Conservation (phyloP, 2,797 vertebrate genomes). For the Mormyrus proboscirostris region DNA sequence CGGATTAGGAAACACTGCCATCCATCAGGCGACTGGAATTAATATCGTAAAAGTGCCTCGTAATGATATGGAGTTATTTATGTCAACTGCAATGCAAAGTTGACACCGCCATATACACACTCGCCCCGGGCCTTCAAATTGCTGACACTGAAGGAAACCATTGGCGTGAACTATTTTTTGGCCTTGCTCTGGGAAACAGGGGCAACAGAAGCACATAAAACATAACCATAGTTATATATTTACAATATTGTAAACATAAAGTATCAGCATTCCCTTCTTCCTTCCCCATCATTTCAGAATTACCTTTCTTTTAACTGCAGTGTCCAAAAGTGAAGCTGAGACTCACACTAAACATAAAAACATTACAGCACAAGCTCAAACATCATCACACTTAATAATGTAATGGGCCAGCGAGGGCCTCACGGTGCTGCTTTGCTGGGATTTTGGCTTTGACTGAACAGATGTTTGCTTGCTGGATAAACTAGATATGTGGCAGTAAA, state of each 20-base stretch:
- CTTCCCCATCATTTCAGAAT: not conserved
- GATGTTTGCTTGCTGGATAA: conserved; percentile 21
- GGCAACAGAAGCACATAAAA: not conserved
- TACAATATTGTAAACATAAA: not conserved
- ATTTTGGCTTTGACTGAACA: not conserved
- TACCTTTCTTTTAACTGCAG: not conserved
- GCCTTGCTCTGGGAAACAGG: conserved; percentile 34
- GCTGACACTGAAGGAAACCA: conserved; percentile 59
- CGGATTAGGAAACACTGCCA: conserved; percentile 19
- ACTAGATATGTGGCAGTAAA: conserved; percentile 25
- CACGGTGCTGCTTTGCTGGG: not conserved
- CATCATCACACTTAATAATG: not conserved
- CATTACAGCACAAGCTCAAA: not conserved
- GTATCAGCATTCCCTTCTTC: not conserved
- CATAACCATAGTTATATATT: conserved; percentile 17
- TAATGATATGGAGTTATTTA: conserved; percentile 53
- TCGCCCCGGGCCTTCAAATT: conserved; percentile 54
- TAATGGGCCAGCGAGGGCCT: not conserved
- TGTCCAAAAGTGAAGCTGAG: not conserved
- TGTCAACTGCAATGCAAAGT: conserved; percentile 43
- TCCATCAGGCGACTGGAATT: conserved; percentile 42
- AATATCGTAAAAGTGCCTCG: conserved; percentile 45
- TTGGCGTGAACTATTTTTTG: conserved; percentile 63
- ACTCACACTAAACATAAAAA: not conserved
- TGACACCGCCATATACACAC: conserved; percentile 37